Base-by-base conservation (phyloP, 2,113 vertebrate species). In the Caranx melampygus region DNA sequence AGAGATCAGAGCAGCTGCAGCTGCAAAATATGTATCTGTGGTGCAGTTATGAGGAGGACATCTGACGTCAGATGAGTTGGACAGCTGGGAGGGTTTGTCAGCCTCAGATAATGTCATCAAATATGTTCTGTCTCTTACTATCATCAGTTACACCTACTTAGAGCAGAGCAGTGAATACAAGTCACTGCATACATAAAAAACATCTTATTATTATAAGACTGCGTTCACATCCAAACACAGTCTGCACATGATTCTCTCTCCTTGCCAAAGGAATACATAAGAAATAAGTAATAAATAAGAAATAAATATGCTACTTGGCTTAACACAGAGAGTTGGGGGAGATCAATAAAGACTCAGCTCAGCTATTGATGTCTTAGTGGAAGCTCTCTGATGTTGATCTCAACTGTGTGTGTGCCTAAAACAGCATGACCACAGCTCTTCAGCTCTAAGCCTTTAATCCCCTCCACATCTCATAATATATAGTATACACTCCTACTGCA, bases 1-100 rank as follows among this genome's bases (percentile, higher is more conserved):
- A 21, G 70, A 58, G 45, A 73, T 37, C 1, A 54, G 37, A 68
- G 66, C 13, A 51, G 47, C 15, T 73, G 45, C 62, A 54, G 26
- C 26, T 26, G 26, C 70, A 52, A 58, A 9, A 57, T 2, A 5
- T 44, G 55, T 81, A 59, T 61, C 71, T 72, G 40, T 31, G 60
- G 16, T 67, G 76, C 72, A 58, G 55, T 68, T 62, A 34, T 65
- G 33, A 47, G 14, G 40, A 87, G 69, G 66, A 65, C 67, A 82
- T 83, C 47, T 87, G 61, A 83, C 12, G 2, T 81, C 78, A 79
- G 40, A 31, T 68, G 51, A 60, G 59, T 40, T 14, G 42, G 62
- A 87, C 45, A 64, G 78, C 69, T 79, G 14, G n/a, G 0, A 0
- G 68, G 65, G 52, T 31, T 68, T 88, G 88, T 86, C 80, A 75